These are phyloP conservation scores for Sigmodon hispidus DNA, from an alignment of 2,113 vertebrate genomes.

Conservation along the genomic window DNA sequence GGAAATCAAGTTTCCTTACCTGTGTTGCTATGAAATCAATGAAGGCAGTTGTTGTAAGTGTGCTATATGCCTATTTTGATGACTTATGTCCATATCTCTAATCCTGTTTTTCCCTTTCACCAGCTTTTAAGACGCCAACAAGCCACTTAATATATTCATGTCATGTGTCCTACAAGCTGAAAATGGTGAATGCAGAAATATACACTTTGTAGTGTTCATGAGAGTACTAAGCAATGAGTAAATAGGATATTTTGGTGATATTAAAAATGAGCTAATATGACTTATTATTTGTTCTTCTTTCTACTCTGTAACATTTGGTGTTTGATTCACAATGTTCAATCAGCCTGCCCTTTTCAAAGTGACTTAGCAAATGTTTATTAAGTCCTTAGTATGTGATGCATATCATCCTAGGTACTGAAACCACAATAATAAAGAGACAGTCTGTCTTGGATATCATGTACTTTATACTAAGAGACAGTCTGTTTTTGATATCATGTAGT, in stretches of 20 bases:
- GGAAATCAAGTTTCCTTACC: slow-evolving; percentile 35
- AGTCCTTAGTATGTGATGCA: not conserved
- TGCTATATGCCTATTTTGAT: not conserved
- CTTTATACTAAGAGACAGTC: not conserved
- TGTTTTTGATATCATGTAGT: not conserved
- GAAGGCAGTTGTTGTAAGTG: not conserved
- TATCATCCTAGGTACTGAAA: slow-evolving; percentile 16
- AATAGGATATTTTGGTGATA: not conserved
- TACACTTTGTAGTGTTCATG: not conserved
- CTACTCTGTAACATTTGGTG: slow-evolving; percentile 9
- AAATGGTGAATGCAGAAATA: not conserved
- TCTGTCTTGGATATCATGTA: not conserved
- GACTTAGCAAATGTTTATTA: slow-evolving; percentile 45
- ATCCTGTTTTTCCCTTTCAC: not conserved
- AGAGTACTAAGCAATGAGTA: slow-evolving; percentile 20
- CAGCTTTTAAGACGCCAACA: slow-evolving; percentile 4
- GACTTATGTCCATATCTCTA: not conserved
- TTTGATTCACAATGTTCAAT: slow-evolving; percentile 25
- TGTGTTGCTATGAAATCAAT: not conserved
- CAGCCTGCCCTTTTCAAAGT: slow-evolving; percentile 9
- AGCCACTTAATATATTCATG: slow-evolving; percentile 14
- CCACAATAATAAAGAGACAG: not conserved
- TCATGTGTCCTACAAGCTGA: not conserved
- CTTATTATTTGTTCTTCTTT: slow-evolving; percentile 1
- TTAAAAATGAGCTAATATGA: slow-evolving; percentile 5